Evolutionary conservation across 2,113 vertebrate genomes (phyloP).

Genomic region (Prochilodus magdalenae): DNA sequence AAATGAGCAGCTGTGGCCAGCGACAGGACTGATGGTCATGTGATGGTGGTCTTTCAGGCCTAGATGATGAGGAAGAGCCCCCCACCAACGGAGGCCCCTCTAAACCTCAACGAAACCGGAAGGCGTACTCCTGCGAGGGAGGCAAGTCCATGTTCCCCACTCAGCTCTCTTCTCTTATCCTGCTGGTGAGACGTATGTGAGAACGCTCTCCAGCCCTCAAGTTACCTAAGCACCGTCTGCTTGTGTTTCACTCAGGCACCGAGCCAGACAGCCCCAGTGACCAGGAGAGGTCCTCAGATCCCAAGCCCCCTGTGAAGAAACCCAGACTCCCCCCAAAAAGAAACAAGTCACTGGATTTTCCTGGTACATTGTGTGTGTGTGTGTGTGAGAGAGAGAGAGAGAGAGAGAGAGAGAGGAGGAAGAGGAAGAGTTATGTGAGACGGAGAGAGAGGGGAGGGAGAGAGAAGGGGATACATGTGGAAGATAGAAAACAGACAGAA

Average conservation of each 20-base stretch:
- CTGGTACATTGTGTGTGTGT: conserved; percentile 57
- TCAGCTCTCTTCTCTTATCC: too few relatives aligned
- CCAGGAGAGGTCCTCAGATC: conserved; percentile 75
- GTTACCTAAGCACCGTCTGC: too few relatives aligned
- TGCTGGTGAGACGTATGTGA: too few relatives aligned
- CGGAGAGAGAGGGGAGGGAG: too few relatives aligned
- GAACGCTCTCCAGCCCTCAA: too few relatives aligned
- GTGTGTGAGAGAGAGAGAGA: too few relatives aligned
- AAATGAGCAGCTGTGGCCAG: background rate
- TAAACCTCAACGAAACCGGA: conserved; percentile 68
- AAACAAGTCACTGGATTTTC: conserved; percentile 76
- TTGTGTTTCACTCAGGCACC: conserved; percentile 69
- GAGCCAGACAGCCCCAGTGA: conserved; percentile 66
- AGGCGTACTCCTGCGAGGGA: conserved; percentile 75
- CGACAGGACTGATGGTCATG: conserved; percentile 24
- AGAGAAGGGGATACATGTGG: too few relatives aligned
- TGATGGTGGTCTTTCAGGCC: conserved; percentile 37
- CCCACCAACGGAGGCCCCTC: conserved; percentile 57
- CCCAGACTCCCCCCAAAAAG: conserved; percentile 72
- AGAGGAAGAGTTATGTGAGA: too few relatives aligned
- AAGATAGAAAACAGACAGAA: too few relatives aligned
- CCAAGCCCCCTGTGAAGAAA: conserved; percentile 75
- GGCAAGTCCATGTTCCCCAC: conserved; percentile 59
- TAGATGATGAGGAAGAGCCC: conserved; percentile 65
- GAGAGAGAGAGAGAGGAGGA: too few relatives aligned